phyloP scores from a whole-genome alignment of 2,888 invertebrate genomes.

The Trichogramma evanescens region DNA sequence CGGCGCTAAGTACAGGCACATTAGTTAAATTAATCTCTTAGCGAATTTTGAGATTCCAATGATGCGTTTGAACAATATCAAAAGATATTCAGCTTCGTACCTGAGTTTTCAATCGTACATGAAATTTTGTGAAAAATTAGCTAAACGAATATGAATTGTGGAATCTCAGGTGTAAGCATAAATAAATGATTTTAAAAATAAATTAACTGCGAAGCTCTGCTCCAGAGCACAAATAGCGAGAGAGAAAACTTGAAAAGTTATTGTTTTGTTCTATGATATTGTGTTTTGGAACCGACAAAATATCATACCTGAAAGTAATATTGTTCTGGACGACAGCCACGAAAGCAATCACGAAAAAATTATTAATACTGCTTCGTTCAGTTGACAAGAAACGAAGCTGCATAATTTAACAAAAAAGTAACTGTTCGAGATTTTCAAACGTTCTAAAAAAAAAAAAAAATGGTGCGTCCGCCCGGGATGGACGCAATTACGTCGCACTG shows the following conservation, averaged over 20 bases:
- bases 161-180: constrained; percentile 9
- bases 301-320: constrained; percentile 8
- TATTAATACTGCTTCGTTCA: constrained; percentile 4
- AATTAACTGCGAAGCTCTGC: constrained; percentile 9
- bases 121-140: constrained; percentile 9
- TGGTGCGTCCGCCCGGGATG: constrained; percentile 22
- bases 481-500: constrained; percentile 7
- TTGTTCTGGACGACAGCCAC: not conserved
- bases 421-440: constrained; percentile 19
- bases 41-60: constrained; percentile 4
- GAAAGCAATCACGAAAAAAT: constrained; percentile 8
- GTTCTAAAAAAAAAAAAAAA: constrained; percentile 2
- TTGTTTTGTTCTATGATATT: constrained; percentile 3
- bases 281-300: not conserved
- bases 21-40: not conserved
- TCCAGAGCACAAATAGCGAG: constrained; percentile 3
- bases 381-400: not conserved
- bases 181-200: constrained; percentile 14
- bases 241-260: constrained; percentile 18
- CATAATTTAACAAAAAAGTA: constrained; percentile 3
- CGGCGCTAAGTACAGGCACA: not conserved
- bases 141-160: constrained; percentile 5
- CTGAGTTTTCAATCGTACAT: constrained; percentile 12
- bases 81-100: constrained; percentile 16
- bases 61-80: constrained; percentile 1